Percentiles rank a stretch among this genome's conserved stretches.
phyloP scores from a whole-genome alignment of 2,113 vertebrate genomes.

The Triplophysa siluroides region DNA sequence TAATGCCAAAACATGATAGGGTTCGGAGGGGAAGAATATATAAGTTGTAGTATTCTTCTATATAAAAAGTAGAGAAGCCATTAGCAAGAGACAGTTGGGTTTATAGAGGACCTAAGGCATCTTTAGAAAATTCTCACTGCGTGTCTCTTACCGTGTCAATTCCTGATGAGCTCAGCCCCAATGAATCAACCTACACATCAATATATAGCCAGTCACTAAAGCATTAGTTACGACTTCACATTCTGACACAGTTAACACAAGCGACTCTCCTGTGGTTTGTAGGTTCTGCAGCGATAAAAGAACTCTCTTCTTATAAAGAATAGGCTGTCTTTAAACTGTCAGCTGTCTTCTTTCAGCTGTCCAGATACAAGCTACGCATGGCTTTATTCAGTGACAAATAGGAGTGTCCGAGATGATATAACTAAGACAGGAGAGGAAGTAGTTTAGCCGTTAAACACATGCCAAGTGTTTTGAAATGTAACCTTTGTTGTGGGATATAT shows the following conservation, averaged over 20 bases:
- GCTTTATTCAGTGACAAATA: background rate
- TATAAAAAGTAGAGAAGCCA: too few relatives aligned
- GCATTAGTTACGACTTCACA: slow-evolving; percentile 9
- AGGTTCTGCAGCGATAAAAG: background rate
- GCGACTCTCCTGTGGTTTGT: background rate
- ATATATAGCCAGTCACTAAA: slow-evolving; percentile 38
- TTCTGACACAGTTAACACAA: background rate
- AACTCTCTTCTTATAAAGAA: background rate
- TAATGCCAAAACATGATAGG: too few relatives aligned
- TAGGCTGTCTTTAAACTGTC: background rate
- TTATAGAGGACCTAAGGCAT: background rate
- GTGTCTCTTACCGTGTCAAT: background rate
- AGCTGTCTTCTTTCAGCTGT: too few relatives aligned
- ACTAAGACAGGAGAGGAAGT: too few relatives aligned
- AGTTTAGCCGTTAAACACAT: too few relatives aligned
- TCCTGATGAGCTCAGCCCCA: slow-evolving; percentile 45
- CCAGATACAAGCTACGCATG: background rate
- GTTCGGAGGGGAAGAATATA: too few relatives aligned
- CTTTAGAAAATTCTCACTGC: background rate
- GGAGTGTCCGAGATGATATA: too few relatives aligned
- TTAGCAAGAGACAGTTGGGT: background rate
- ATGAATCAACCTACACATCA: slow-evolving; percentile 56
- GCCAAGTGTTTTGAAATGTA: too few relatives aligned
- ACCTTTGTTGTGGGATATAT: too few relatives aligned
- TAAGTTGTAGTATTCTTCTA: too few relatives aligned